Evolutionary conservation across 2,888 invertebrate species (phyloP).

Genomic region (Scaeva pyrastri): DNA sequence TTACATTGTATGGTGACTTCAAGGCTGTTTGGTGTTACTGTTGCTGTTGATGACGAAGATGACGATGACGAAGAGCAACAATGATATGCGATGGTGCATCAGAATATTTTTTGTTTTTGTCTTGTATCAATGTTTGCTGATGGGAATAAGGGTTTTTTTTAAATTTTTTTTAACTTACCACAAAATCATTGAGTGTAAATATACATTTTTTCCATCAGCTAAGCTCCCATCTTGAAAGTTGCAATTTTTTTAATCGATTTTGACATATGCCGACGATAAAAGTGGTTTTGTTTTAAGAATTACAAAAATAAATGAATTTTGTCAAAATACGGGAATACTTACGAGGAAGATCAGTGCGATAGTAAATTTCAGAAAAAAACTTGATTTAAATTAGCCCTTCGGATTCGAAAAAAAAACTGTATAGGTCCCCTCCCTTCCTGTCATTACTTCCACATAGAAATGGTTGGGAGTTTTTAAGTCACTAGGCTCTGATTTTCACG

Average conservation of each 20-base stretch:
- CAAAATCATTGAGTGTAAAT: constrained; percentile 65
- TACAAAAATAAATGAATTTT: neutral
- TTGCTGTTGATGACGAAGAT: constrained; percentile 26
- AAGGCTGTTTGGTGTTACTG: constrained; percentile 46
- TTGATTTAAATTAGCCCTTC: too few relatives aligned
- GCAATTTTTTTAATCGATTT: constrained; percentile 1
- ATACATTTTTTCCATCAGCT: constrained; percentile 54
- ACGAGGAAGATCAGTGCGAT: neutral
- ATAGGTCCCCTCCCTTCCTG: too few relatives aligned
- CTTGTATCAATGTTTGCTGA: neutral
- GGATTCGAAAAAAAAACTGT: too few relatives aligned
- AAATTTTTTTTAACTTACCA: constrained; percentile 27
- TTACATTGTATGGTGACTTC: constrained; percentile 68
- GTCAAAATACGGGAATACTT: neutral
- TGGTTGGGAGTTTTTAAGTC: too few relatives aligned
- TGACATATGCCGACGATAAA: constrained; percentile 7
- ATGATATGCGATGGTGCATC: constrained; percentile 37
- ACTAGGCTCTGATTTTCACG: too few relatives aligned
- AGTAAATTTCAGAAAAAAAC: too few relatives aligned
- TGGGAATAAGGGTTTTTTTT: neutral
- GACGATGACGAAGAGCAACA: too few relatives aligned
- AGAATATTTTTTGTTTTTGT: constrained; percentile 14
- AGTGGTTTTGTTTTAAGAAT: neutral
- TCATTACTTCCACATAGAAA: too few relatives aligned
- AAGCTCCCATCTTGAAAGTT: neutral